Evolutionary conservation across 2,888 invertebrate genomes (phyloP), one percentile per base, ranked within the genome.

Genomic region (Cenopis cana): DNA sequence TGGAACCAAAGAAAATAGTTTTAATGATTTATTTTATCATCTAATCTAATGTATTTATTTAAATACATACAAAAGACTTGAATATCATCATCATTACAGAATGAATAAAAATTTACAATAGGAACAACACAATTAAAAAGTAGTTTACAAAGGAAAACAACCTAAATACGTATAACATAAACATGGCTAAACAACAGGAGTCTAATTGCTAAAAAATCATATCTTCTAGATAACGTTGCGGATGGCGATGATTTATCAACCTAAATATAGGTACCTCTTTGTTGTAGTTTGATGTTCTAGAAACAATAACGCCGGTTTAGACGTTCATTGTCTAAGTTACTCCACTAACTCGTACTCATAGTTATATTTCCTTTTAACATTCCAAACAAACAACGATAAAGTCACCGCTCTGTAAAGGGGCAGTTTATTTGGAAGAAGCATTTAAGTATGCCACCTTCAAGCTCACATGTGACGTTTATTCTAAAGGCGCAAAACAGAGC

Each of bases 311-410:
- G 29, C 5, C n/a, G 14, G 24, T 61, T 29, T 61, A 60, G 36
- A 18, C 18, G 38, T 67, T 56, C 56, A 67, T 67, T 49, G 67
- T 67, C 49, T 10, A 61, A 67, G 49, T 71, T 70, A 24, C 29
- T 49, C 18, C 57, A 33, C 69, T 64, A 41, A 36, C 50, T 52
- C 70, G 14, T 59, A 52, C 52, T 50, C 57, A 33, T 66, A 66
- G 65, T 60, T 70, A 65, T 65, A 60, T 77, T 79, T 80, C 78
- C 75, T 79, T 80, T 76, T 74, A 81, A 79, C 81, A 79, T 84
- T 82, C 78, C 77, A 77, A 74, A 79, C 78, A 80, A 84, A 82
- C 80, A 76, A 76, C 80, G 85, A 86, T 87, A 87, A 84, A 87
- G 85, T 82, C 81, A 73, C 72, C 76, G 75, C 78, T 76, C 78